Percentiles rank a stretch among this genome's conserved stretches.
Conservation (phyloP, 2,797 vertebrate species). For the Brachyrhaphis roseni region DNA sequence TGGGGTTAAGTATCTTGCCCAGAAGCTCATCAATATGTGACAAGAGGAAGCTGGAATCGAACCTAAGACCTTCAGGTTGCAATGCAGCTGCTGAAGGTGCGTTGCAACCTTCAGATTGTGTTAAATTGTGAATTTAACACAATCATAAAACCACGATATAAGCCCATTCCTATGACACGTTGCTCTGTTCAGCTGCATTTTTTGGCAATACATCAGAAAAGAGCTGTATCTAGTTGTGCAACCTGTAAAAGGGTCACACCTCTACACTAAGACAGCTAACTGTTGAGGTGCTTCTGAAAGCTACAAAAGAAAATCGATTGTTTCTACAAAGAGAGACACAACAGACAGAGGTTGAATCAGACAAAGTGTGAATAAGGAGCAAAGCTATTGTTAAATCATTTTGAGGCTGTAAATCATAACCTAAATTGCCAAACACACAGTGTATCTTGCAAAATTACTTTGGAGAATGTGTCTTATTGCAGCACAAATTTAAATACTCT, state of each 20-base stretch:
- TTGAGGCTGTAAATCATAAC: neutral
- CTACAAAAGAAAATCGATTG: neutral
- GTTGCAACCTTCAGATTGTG: too few species aligned
- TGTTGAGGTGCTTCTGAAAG: neutral
- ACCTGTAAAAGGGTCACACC: neutral
- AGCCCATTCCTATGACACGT: neutral
- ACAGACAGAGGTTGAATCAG: neutral
- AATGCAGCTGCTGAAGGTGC: neutral
- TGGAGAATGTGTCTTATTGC: neutral
- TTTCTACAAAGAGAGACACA: neutral
- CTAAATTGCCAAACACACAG: neutral
- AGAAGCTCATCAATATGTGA: neutral
- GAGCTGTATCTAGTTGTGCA: neutral
- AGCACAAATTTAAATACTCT: neutral
- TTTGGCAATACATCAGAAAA: neutral
- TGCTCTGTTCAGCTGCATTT: neutral
- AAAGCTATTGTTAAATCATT: neutral
- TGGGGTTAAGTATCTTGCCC: neutral
- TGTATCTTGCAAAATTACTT: neutral
- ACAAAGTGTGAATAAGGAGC: neutral
- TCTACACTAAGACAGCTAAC: neutral
- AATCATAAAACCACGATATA: neutral
- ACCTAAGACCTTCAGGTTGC: neutral
- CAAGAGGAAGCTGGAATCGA: too few species aligned
- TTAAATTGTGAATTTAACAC: neutral